phyloP scores from a whole-genome alignment of 2,113 vertebrate genomes.

The Monarcha castaneiventris region DNA sequence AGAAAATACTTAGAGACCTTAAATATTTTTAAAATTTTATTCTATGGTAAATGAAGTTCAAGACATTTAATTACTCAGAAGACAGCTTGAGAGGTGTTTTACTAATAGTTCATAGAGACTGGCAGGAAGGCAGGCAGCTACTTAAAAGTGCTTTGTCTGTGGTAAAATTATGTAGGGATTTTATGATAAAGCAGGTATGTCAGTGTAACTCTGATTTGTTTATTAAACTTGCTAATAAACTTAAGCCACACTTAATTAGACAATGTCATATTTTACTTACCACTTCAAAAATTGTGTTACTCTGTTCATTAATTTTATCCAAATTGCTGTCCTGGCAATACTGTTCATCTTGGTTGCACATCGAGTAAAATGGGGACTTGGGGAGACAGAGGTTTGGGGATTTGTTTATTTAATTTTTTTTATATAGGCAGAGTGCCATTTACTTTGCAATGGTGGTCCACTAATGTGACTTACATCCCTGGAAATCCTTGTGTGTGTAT shows the following conservation, averaged over 20 bases:
- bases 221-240: neutral
- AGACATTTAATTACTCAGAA: neutral
- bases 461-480: neutral
- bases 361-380: neutral
- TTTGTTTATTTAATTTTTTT: neutral
- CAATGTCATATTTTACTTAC: neutral
- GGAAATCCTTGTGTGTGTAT: neutral
- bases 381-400: accelerated
- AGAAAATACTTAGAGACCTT: neutral
- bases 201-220: neutral
- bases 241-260: neutral
- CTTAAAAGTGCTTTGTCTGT: neutral
- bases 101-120: neutral
- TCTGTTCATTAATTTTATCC: neutral
- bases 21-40: neutral
- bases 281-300: neutral
- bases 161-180: neutral
- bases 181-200: neutral
- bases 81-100: neutral
- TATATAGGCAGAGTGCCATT: neutral
- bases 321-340: neutral
- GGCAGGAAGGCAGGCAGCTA: neutral
- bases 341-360: neutral
- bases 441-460: neutral
- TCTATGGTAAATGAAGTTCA: neutral